Evolutionary conservation across 2,888 invertebrate genomes (phyloP), one percentile per base, ranked within the genome.

Genomic region (Drosophila diplacantha): DNA sequence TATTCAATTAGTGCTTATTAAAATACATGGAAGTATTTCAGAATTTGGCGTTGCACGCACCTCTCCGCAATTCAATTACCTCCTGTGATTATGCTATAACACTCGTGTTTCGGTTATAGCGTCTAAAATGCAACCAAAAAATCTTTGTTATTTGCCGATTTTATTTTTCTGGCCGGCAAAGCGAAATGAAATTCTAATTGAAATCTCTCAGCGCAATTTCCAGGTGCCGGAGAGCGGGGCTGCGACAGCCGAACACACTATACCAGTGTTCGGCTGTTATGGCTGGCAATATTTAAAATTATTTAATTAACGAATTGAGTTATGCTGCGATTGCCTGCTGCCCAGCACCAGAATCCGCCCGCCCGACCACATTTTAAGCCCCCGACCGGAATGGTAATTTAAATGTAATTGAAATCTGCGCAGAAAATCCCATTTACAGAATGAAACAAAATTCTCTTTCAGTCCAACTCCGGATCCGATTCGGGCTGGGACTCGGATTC

Each of bases 271-370:
- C 58, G 49, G 20, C 61, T 57, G 71, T 59, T 64, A 69, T 76
- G 69, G 71, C 69, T 72, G 75, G 65, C 75, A 79, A 81, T 83
- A 83, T 83, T 80, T 74, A 74, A 80, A 81, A 83, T 81, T 79
- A 81, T 80, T 81, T 83, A 83, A 83, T 81, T 72, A 83, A 75
- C 74, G 76, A 74, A 83, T 81, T 76, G 80, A 79, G 80, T 81
- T 81, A 83, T 71, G 76, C 62, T 52, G 61, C 49, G 58, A 59
- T 59, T 59, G 59, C 43, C 31, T 22, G 51, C 37, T 38, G 43
- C 12, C 47, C 44, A 38, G 16, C 29, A 20, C 18, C 29, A 20
- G 18, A 20, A 31, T 46, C 24, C 43, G 11, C 38, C 22, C 20
- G 26, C 5, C 58, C 22, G 18, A 50, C 38, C 47, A 44, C 54